Evolutionary conservation across 2,888 invertebrate genomes (phyloP).

Genomic region (Ceramica pisi): DNA sequence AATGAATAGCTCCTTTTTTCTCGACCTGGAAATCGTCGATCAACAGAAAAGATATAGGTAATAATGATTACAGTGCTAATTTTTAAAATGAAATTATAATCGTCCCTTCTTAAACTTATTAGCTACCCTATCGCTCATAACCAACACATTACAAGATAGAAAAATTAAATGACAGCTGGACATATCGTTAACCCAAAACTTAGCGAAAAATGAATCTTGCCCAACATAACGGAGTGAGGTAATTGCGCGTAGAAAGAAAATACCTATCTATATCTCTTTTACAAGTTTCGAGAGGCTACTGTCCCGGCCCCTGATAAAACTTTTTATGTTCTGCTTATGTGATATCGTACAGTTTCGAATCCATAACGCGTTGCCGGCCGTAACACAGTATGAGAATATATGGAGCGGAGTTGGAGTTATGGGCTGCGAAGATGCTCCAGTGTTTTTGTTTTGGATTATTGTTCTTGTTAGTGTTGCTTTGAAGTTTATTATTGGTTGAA

Average conservation of each 20-base stretch:
- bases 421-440: constrained; percentile 30
- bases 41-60: too few relatives aligned
- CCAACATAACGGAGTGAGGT: constrained; percentile 72
- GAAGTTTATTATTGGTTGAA: constrained; percentile 31
- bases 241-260: constrained; percentile 85
- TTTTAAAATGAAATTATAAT: not conserved
- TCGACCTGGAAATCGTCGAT: too few relatives aligned
- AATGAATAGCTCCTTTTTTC: too few relatives aligned
- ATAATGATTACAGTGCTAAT: not conserved
- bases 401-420: constrained; percentile 54
- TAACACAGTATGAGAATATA: constrained; percentile 54
- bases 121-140: constrained; percentile 12
- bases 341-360: constrained; percentile 80
- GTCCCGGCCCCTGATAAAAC: constrained; percentile 84
- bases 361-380: constrained; percentile 73
- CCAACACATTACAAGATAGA: constrained; percentile 59
- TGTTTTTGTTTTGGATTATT: constrained; percentile 51
- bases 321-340: constrained; percentile 88
- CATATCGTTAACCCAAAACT: constrained; percentile 76
- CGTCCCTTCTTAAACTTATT: not conserved
- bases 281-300: constrained; percentile 81
- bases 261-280: constrained; percentile 74
- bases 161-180: constrained; percentile 63
- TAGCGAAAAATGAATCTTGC: constrained; percentile 71
- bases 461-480: constrained; percentile 37